Percentiles rank a stretch among this genome's conserved stretches.
phyloP scores from a whole-genome alignment of 2,888 invertebrate genomes.

The Calameuta pallipes region DNA sequence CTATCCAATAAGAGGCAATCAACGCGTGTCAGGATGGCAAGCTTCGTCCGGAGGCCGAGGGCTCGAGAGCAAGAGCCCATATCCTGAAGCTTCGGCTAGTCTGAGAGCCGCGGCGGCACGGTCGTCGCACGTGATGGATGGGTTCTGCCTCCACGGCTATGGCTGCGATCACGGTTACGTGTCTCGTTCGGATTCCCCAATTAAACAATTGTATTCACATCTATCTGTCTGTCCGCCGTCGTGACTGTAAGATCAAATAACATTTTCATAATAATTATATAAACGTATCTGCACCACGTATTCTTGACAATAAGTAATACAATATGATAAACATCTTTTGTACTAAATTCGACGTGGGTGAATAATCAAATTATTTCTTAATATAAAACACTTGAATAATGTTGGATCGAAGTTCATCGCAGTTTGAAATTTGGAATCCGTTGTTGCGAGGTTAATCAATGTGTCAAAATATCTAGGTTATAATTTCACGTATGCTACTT shows the following conservation, averaged over 20 bases:
- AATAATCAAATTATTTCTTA: neutral
- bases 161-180: slow-evolving; percentile 43
- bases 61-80: slow-evolving; percentile 18
- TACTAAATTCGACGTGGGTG: neutral
- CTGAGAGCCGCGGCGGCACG: slow-evolving; percentile 23
- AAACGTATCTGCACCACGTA: neutral
- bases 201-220: slow-evolving; percentile 65
- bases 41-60: slow-evolving; percentile 29
- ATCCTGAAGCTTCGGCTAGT: slow-evolving; percentile 18
- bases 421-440: neutral
- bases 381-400: neutral
- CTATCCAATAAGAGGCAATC: slow-evolving; percentile 69
- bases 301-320: neutral
- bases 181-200: slow-evolving; percentile 58
- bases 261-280: neutral
- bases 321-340: neutral
- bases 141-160: slow-evolving; percentile 32
- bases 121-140: slow-evolving; percentile 50
- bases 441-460: neutral
- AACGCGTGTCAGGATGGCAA: slow-evolving; percentile 65
- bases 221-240: slow-evolving; percentile 48
- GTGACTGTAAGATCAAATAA: slow-evolving; percentile 7
- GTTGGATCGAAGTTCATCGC: neutral
- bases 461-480: neutral
- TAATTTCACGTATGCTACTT: neutral